Base-by-base conservation (phyloP, 2,113 vertebrate species). In the Seriola rivoliana region DNA sequence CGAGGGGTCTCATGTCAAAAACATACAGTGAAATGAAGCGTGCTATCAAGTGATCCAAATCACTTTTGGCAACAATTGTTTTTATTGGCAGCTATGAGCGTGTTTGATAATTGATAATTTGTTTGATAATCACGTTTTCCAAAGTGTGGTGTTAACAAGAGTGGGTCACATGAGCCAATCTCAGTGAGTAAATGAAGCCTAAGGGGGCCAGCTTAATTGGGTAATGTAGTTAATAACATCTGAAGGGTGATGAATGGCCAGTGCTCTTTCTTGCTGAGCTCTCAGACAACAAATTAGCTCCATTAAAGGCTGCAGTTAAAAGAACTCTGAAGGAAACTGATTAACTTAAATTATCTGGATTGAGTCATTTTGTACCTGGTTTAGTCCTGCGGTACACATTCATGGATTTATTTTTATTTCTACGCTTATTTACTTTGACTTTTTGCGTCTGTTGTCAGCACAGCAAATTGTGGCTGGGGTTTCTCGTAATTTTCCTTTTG, bases 221-320 rank as follows among this genome's bases (percentile, higher is more conserved):
- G 89, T 93, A 89, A 92, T 92, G 94, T 90, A 91, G 92, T 94
- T 95, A 94, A 93, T 94, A 94, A 90, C 88, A 88, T 92, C 88
- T 94, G 92, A 93, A 93, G 93, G 85, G 84, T 93, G 93, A 95
- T 94, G 89, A 93, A 94, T 94, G 89, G 89, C 89, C 82, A 82
- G 72, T 77, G 86, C 89, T 90, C 89, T 83, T 83, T 91, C 88
- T 90, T 88, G 90, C 87, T 80, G 90, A 92, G 89, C 91, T 91
- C 88, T 85, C 78, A 92, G 87, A 93, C 92, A 94, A 94, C 92
- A 93, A 95, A 94, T 93, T 92, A 92, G 82, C 88, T 84, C 83
- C 85, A 93, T 95, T 96, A 93, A 94, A 90, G 85, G 80, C 90
- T 75, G 85, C 88, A 85, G 90, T 94, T 93, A 93, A 90, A 93